Percentiles rank a stretch among this genome's conserved stretches.
These are phyloP conservation scores for Martes martes DNA, from an alignment of 2,113 vertebrate species.

Conservation along the genomic window DNA sequence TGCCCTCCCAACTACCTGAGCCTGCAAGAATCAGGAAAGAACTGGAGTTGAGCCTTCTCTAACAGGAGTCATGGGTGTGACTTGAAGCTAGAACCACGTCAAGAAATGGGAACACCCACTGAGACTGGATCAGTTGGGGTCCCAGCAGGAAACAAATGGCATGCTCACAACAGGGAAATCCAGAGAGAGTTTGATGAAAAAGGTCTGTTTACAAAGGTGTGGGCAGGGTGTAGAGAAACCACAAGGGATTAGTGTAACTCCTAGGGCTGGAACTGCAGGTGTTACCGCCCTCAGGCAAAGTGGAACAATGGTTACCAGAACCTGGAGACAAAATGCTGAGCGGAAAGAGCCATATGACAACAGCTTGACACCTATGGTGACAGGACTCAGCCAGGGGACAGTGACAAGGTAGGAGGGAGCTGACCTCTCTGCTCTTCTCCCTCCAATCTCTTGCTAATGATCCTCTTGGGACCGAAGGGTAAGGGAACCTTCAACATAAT, in stretches of 20 bases:
- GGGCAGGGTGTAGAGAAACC: background rate
- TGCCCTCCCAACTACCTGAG: background rate
- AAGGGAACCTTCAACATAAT: background rate
- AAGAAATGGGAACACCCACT: background rate
- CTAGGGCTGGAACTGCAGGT: background rate
- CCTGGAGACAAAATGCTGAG: background rate
- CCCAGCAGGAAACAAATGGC: background rate
- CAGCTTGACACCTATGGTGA: background rate
- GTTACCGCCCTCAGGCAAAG: background rate
- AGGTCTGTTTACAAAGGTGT: slow-evolving; percentile 11
- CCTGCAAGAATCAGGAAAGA: background rate
- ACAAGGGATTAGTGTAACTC: background rate
- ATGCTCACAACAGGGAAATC: background rate
- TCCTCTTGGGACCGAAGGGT: background rate
- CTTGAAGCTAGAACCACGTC: background rate
- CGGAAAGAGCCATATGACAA: fast-evolving
- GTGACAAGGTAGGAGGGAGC: background rate
- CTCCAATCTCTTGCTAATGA: background rate
- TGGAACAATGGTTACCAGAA: background rate
- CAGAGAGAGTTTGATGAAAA: background rate
- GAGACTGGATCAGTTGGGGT: background rate
- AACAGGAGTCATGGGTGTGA: background rate
- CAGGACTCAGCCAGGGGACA: too few relatives aligned
- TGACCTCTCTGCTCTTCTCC: background rate
- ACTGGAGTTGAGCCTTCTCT: background rate